These are phyloP conservation scores for Camponotus pennsylvanicus DNA, from an alignment of 1,140 invertebrate genomes.

Conservation along the genomic window DNA sequence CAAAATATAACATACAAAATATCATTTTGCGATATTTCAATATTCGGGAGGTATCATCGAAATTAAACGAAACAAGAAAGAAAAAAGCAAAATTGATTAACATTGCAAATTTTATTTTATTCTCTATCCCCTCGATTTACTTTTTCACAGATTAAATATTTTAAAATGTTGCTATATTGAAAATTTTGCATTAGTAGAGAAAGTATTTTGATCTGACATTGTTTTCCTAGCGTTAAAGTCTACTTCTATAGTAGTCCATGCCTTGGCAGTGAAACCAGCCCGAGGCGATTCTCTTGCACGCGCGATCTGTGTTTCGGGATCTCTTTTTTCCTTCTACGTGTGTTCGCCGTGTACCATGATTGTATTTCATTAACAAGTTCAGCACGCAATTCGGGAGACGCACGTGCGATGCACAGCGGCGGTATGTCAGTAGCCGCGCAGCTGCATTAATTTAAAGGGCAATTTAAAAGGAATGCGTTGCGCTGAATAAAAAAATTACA, in stretches of 20 bases:
- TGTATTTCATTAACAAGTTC: conserved; percentile 64
- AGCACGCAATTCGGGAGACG: conserved; percentile 28
- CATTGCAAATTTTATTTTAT: neutral
- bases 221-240: conserved; percentile 41
- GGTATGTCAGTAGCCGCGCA: neutral
- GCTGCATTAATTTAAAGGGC: conserved; percentile 49
- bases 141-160: neutral
- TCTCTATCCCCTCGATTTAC: neutral
- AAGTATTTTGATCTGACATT: conserved; percentile 46
- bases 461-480: conserved; percentile 40
- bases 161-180: neutral
- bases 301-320: conserved; percentile 58
- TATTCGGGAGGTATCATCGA: neutral
- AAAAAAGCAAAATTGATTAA: neutral
- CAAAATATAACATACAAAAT: neutral
- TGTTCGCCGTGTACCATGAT: conserved; percentile 28
- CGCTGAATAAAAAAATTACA: conserved; percentile 21
- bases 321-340: conserved; percentile 54
- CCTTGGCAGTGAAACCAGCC: conserved; percentile 67
- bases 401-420: conserved; percentile 48
- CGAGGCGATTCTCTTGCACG: conserved; percentile 44
- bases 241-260: conserved; percentile 11
- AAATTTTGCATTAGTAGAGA: neutral
- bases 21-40: neutral
- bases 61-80: neutral